phyloP scores from a whole-genome alignment of 2,797 vertebrate species.

The Thripadectes ignobilis region DNA sequence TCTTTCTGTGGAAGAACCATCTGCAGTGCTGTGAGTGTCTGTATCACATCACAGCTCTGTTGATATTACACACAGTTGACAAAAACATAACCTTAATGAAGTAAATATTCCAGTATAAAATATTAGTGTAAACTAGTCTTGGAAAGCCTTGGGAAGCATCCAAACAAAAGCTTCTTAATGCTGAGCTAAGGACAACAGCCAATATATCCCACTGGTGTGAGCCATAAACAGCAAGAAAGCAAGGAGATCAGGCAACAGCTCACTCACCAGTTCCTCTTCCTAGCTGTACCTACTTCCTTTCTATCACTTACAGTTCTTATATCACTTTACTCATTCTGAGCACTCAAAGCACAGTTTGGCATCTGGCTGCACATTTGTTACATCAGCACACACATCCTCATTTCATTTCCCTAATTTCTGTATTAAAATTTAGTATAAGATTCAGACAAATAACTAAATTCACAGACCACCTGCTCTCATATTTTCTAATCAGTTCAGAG shows the following conservation, averaged over 20 bases:
- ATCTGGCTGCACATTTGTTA: neutral
- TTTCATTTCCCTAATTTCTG: constrained; percentile 49
- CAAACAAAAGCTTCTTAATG: neutral
- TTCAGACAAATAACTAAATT: neutral
- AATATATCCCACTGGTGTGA: neutral
- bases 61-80: neutral
- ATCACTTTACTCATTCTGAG: neutral
- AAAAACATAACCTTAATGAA: neutral
- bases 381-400: constrained; percentile 46
- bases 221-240: neutral
- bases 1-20: neutral
- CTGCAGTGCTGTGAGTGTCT: neutral
- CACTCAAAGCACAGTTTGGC: neutral
- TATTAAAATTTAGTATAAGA: neutral
- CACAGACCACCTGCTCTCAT: neutral
- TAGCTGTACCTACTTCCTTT: constrained; percentile 29
- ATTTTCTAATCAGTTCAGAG: neutral
- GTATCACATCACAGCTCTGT: neutral
- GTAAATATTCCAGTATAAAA: neutral
- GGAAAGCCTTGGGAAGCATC: neutral
- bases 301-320: constrained; percentile 1
- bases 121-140: neutral
- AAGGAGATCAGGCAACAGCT: neutral
- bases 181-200: neutral
- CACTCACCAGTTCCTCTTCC: constrained; percentile 45